Evolutionary conservation across 2,113 vertebrate species (phyloP).

Genomic region (Thomomys bottae): DNA sequence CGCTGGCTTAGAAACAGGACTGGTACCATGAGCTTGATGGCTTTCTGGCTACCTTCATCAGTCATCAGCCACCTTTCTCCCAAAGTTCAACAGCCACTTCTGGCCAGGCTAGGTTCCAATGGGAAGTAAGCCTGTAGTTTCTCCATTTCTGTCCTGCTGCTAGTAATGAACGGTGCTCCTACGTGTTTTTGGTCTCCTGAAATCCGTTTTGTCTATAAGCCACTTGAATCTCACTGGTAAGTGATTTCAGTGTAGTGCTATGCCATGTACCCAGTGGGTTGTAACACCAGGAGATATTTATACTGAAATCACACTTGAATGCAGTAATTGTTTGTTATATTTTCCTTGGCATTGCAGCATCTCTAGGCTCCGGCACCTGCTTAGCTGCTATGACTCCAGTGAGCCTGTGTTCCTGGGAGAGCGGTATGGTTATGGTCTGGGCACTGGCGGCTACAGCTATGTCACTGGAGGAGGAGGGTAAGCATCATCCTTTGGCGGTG

Average conservation of each 20-base stretch:
- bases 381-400: conserved; percentile 93
- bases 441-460: conserved; percentile 97
- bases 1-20: neutral
- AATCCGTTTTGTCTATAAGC: neutral
- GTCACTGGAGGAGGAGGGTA: conserved; percentile 98
- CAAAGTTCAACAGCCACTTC: accelerated
- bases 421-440: conserved; percentile 95
- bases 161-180: neutral
- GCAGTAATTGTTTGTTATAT: neutral
- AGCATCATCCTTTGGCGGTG: conserved; percentile 52
- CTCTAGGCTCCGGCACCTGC: conserved; percentile 90
- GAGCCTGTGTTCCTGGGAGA: conserved; percentile 94
- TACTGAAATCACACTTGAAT: neutral
- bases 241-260: neutral
- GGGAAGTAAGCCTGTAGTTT: neutral
- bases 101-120: neutral
- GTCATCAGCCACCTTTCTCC: neutral
- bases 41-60: neutral
- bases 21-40: neutral
- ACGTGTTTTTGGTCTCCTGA: neutral
- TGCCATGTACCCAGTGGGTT: neutral
- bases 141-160: neutral
- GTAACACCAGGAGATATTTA: neutral
- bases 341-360: conserved; percentile 85
- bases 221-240: neutral